A percentile compares a stretch with the other conserved stretches of the same genome.
Evolutionary conservation across 2,797 vertebrate species (phyloP).

Genomic region (Schizopygopsis pylzovi): DNA sequence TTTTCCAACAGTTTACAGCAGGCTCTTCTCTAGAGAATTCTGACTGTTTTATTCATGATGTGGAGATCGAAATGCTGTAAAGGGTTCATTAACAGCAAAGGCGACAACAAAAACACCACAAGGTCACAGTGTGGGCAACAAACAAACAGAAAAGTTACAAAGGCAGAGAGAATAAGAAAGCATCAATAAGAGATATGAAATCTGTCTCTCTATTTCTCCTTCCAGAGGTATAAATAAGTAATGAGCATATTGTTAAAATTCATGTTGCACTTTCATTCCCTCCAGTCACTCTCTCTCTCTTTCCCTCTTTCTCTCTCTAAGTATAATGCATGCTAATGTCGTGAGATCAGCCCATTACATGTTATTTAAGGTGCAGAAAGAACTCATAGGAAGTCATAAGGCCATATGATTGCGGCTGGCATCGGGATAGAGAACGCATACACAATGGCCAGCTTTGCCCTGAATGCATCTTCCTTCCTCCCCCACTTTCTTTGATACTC

Average conservation of each 20-base stretch:
- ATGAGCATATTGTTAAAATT: conserved; percentile 64
- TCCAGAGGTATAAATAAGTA: conserved; percentile 60
- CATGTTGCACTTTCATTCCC: conserved; percentile 50
- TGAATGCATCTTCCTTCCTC: conserved; percentile 13
- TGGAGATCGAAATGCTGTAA: conserved; percentile 21
- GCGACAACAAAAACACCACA: conserved; percentile 23
- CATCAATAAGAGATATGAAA: conserved; percentile 41
- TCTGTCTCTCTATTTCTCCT: conserved; percentile 26
- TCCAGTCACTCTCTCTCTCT: conserved; percentile 25
- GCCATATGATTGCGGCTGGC: conserved; percentile 14
- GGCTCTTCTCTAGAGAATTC: conserved; percentile 23
- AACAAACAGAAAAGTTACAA: conserved; percentile 44
- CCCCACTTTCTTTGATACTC: not conserved
- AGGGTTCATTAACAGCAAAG: conserved; percentile 16
- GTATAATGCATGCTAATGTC: conserved; percentile 56
- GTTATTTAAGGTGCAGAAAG: conserved; percentile 48
- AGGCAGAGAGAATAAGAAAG: conserved; percentile 33
- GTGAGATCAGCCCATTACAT: conserved; percentile 25
- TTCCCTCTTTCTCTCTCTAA: conserved; percentile 18
- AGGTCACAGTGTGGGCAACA: conserved; percentile 49
- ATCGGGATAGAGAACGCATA: conserved; percentile 10
- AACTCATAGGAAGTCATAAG: conserved; percentile 14
- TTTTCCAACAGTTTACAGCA: conserved; percentile 24
- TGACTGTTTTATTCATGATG: conserved; percentile 38
- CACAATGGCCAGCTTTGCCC: conserved; percentile 3